A percentile compares a stretch with the other conserved stretches of the same genome.
Conservation (phyloP, 2,113 vertebrate species). For the Marmota flaviventris region DNA sequence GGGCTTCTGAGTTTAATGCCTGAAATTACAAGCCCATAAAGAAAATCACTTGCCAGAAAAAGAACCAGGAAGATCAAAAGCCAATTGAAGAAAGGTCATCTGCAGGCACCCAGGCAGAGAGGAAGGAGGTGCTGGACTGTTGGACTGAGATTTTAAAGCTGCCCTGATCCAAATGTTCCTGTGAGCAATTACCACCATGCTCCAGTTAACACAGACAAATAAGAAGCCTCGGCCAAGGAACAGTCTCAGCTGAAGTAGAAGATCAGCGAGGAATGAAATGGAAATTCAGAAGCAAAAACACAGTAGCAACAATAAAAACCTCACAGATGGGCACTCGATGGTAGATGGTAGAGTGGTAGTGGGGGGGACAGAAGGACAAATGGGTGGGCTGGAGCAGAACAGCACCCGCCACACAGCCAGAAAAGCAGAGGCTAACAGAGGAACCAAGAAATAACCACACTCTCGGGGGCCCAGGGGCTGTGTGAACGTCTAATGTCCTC, state of each 20-base stretch:
- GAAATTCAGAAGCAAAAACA: background rate
- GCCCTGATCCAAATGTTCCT: background rate
- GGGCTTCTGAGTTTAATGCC: background rate
- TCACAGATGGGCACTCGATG: too few relatives aligned
- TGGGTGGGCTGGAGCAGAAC: background rate
- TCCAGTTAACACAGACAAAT: background rate
- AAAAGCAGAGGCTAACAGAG: background rate
- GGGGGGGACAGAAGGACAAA: background rate
- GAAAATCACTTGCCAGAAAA: background rate
- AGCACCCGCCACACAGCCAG: background rate
- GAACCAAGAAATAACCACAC: too few relatives aligned
- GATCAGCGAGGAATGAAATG: too few relatives aligned
- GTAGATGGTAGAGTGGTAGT: too few relatives aligned
- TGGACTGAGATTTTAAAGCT: background rate
- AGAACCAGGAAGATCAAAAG: background rate
- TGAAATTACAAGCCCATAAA: background rate
- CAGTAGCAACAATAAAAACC: background rate
- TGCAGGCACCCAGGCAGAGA: background rate
- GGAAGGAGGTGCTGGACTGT: too few relatives aligned
- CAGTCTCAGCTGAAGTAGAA: background rate
- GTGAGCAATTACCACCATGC: background rate
- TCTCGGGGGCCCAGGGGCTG: too few relatives aligned
- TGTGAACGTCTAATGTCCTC: too few relatives aligned
- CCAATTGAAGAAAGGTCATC: background rate
- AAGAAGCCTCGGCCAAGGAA: background rate